phyloP scores from a whole-genome alignment of 2,888 invertebrate genomes.

The Cryptophagus acutangulus region DNA sequence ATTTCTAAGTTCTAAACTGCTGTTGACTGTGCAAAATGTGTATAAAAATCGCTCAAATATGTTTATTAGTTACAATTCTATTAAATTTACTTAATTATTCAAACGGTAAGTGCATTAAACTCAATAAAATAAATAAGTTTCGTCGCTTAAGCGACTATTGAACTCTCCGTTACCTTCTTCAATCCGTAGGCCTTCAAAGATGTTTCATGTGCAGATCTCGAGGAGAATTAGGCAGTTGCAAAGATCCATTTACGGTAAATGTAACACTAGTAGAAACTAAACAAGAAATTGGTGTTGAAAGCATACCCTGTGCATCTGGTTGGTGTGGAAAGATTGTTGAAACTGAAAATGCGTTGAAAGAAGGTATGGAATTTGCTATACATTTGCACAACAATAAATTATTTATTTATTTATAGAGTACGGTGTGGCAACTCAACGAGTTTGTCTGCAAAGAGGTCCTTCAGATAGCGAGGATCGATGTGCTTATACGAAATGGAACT shows the following conservation, averaged over 20 bases:
- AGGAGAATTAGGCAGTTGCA: slow-evolving; percentile 82
- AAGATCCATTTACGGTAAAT: slow-evolving; percentile 79
- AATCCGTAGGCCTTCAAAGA: slow-evolving; percentile 66
- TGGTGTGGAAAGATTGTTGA: slow-evolving; percentile 92
- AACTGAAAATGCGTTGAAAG: slow-evolving; percentile 68
- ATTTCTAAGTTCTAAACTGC: no score
- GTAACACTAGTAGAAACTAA: slow-evolving; percentile 62
- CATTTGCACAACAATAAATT: neutral
- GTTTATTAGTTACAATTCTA: neutral
- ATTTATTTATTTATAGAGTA: slow-evolving; percentile 57
- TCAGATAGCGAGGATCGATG: slow-evolving; percentile 86
- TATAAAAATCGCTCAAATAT: neutral
- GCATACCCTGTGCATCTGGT: slow-evolving; percentile 79
- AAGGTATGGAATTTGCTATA: no score
- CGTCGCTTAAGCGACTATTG: neutral
- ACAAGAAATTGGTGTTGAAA: slow-evolving; percentile 65
- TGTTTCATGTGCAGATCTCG: slow-evolving; percentile 83
- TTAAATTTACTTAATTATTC: slow-evolving; percentile 1
- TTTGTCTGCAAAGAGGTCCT: slow-evolving; percentile 82
- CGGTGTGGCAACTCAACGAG: slow-evolving; percentile 79
- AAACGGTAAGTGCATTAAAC: slow-evolving; percentile 4
- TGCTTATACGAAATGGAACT: slow-evolving; percentile 77
- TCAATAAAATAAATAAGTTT: neutral
- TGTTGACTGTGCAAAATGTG: no score
- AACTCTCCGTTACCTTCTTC: no score